A percentile compares a stretch with the other conserved stretches of the same genome.
phyloP scores from a whole-genome alignment of 2,888 invertebrate genomes.

The Luffia ferchaultella region DNA sequence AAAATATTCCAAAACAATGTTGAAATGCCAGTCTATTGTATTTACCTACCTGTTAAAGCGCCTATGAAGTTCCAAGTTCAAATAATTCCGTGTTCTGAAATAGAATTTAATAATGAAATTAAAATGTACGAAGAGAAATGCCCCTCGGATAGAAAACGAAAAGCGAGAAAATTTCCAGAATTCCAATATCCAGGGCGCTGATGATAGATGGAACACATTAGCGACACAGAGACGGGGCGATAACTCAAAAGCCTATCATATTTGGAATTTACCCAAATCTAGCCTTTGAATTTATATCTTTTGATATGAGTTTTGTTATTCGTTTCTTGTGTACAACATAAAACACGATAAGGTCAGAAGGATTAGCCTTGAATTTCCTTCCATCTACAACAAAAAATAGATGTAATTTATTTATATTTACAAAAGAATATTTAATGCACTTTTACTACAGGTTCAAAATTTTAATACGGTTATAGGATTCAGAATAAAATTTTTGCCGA shows the following conservation, averaged over 20 bases:
- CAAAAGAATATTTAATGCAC: too few species aligned
- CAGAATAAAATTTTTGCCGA: too few species aligned
- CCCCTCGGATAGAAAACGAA: background rate
- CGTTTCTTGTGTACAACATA: background rate
- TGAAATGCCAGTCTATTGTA: too few species aligned
- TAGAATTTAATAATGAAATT: background rate
- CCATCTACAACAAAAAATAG: too few species aligned
- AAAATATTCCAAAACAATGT: too few species aligned
- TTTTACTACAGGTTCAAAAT: too few species aligned
- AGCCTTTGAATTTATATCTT: constrained; percentile 18
- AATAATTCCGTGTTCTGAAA: too few species aligned
- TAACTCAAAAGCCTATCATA: constrained; percentile 16
- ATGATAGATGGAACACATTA: constrained; percentile 48
- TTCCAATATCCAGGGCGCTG: constrained; percentile 20
- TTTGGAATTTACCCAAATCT: constrained; percentile 6
- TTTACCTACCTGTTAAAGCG: too few species aligned
- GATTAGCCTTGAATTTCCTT: too few species aligned
- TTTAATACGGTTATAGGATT: too few species aligned
- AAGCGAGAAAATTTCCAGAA: constrained; percentile 35
- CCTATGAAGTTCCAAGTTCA: too few species aligned
- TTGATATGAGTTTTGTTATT: background rate
- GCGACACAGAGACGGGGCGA: constrained; percentile 27
- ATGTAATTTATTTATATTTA: too few species aligned
- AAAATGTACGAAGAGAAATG: background rate
- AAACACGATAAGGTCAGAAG: background rate